A percentile compares a stretch with the other conserved stretches of the same genome.
Evolutionary conservation across 2,797 vertebrate genomes (phyloP).

Genomic region (Thalassophryne amazonica): DNA sequence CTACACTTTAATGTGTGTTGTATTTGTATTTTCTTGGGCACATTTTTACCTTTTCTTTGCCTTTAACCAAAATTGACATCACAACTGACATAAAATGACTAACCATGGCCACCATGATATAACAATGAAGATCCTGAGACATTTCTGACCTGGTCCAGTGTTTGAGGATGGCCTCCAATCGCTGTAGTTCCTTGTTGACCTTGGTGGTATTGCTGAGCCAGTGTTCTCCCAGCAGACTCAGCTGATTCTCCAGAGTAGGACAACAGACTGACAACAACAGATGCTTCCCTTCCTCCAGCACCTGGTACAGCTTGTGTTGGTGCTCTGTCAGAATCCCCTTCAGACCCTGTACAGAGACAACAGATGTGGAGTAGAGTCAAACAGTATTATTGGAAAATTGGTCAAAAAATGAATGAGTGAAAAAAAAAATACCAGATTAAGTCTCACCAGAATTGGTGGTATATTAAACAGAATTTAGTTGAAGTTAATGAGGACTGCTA

Average conservation of each 20-base stretch:
- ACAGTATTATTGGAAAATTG: not conserved
- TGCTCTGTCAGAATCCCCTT: constrained; percentile 85
- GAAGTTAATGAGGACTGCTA: not conserved
- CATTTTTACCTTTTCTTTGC: no score
- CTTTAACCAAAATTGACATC: no score
- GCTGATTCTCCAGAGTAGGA: constrained; percentile 86
- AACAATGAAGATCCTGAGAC: not conserved
- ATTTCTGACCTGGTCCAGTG: constrained; percentile 91
- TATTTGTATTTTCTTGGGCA: no score
- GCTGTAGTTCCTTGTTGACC: constrained; percentile 89
- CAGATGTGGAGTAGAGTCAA: not conserved
- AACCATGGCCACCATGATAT: no score
- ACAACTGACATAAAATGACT: no score
- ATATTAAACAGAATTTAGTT: no score
- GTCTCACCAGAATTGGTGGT: not conserved
- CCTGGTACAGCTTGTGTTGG: constrained; percentile 91
- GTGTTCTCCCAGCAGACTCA: constrained; percentile 87
- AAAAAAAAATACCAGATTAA: no score
- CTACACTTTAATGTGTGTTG: no score
- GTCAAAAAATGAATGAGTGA: not conserved
- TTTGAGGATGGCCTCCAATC: constrained; percentile 90
- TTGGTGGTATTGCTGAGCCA: constrained; percentile 88
- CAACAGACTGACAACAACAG: constrained; percentile 88
- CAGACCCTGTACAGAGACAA: constrained; percentile 76
- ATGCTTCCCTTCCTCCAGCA: constrained; percentile 90